Evolutionary conservation across 2,888 invertebrate genomes (phyloP).

Genomic region (Drepanosiphum platanoidis): DNA sequence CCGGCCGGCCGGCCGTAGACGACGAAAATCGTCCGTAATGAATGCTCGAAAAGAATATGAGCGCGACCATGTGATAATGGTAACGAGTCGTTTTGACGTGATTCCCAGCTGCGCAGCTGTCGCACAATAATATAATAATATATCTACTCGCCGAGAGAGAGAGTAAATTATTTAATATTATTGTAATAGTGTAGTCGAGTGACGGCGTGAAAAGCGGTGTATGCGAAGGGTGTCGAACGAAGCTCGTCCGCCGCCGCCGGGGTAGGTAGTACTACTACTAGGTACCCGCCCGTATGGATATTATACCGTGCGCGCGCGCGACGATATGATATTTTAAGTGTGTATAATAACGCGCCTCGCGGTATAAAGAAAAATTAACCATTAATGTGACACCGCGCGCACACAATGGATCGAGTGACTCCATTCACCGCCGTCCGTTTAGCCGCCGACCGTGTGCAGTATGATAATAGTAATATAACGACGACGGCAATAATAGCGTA

Average conservation of each 20-base stretch:
- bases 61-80: neutral
- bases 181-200: conserved; percentile 31
- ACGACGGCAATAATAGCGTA: neutral
- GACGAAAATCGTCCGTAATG: too few species aligned
- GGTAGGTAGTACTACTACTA: too few species aligned
- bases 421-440: conserved; percentile 53
- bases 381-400: conserved; percentile 56
- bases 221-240: neutral
- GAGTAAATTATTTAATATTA: neutral
- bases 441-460: conserved; percentile 7
- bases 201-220: conserved; percentile 9
- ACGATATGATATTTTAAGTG: neutral
- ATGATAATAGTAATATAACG: neutral
- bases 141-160: neutral
- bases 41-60: neutral
- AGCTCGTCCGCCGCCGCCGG: too few species aligned
- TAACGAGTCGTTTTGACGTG: conserved; percentile 58
- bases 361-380: conserved; percentile 60
- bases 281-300: too few species aligned
- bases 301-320: neutral
- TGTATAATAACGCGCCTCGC: neutral
- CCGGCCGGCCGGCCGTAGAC: too few species aligned
- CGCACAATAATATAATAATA: too few species aligned
- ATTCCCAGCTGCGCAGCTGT: conserved; percentile 30
- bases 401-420: conserved; percentile 59